Evolutionary conservation across 2,888 invertebrate species (phyloP), one percentile per base, ranked within the genome.

Genomic region (Asteroscopus sphinx): DNA sequence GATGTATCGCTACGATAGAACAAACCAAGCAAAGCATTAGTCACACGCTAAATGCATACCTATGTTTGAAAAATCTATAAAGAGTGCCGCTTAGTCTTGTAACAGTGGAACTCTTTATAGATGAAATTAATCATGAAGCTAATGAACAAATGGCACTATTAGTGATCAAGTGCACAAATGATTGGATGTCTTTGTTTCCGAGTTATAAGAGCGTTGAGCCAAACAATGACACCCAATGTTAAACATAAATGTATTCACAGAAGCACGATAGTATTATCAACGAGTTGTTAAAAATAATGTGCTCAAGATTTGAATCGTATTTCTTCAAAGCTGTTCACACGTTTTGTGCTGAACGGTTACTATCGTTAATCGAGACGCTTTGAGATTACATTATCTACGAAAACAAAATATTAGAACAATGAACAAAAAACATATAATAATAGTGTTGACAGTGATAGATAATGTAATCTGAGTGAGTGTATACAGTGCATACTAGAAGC

Each of bases 21-120:
- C 93, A 94, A 94, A 94, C 94, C 93, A 94, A 94, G 94, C 93
- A 92, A 94, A 94, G 94, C 94, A 94, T 94, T 94, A 94, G 94
- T 94, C 93, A 94, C 93, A 94, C 94, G 92, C 93, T 91, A 91
- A 82, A 91, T 90, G 93, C 93, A 91, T 78, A 85, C 83, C 87
- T 91, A 88, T 86, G 77, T 52, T 84, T 85, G 80, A 83, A 85
- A 82, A 81, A 79, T 83, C 87, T 88, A 83, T 77, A 83, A 89
- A 89, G 83, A 86, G 83, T 73, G 75, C 87, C 83, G 85, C 88
- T 90, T 92, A 67, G 93, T 94, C 93, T 87, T 72, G 92, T 93
- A 88, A 89, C 90, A 89, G 85, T 82, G 85, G 88, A 79, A 80
- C 80, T 82, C 81, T 86, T 85, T 80, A 84, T 85, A 90, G 89